These are phyloP conservation scores for Drosophila punjabiensis DNA, from an alignment of 1,140 invertebrate species.

Conservation along the genomic window DNA sequence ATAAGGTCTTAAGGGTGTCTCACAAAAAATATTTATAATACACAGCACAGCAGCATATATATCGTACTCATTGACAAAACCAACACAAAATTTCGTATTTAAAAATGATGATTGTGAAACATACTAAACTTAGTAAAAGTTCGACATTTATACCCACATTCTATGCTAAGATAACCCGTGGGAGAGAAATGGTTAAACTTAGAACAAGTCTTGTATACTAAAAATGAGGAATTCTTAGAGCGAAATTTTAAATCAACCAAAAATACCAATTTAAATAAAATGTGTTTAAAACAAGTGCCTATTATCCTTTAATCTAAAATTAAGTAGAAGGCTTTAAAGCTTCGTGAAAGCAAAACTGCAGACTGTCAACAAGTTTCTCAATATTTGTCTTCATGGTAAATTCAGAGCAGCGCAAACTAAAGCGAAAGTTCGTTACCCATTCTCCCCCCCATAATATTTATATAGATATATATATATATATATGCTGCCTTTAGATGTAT, in stretches of 20 bases:
- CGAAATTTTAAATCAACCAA: conserved; percentile 67
- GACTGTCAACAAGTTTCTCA: conserved; percentile 51
- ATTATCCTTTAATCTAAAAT: neutral
- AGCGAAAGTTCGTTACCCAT: conserved; percentile 60
- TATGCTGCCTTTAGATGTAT: conserved; percentile 40
- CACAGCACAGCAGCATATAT: conserved; percentile 44
- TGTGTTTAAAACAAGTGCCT: neutral
- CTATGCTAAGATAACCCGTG: neutral
- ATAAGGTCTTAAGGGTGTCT: conserved; percentile 76
- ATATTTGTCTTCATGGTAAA: conserved; percentile 42
- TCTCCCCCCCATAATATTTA: conserved; percentile 18
- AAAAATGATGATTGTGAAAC: neutral
- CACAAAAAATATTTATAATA: conserved; percentile 74
- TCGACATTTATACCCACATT: conserved; percentile 5
- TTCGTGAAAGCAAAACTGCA: neutral
- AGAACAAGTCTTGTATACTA: conserved; percentile 23
- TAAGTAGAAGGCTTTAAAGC: neutral
- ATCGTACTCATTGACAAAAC: conserved; percentile 49
- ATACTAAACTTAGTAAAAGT: conserved; percentile 15
- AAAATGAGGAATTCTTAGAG: conserved; percentile 37
- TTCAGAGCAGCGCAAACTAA: conserved; percentile 66
- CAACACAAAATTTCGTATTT: conserved; percentile 32
- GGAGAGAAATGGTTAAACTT: neutral
- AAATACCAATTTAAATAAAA: conserved; percentile 66
- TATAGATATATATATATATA: conserved; percentile 47